A percentile compares a stretch with the other conserved stretches of the same genome.
Evolutionary conservation across 2,888 invertebrate genomes (phyloP).

Genomic region (Heliconius cydno): DNA sequence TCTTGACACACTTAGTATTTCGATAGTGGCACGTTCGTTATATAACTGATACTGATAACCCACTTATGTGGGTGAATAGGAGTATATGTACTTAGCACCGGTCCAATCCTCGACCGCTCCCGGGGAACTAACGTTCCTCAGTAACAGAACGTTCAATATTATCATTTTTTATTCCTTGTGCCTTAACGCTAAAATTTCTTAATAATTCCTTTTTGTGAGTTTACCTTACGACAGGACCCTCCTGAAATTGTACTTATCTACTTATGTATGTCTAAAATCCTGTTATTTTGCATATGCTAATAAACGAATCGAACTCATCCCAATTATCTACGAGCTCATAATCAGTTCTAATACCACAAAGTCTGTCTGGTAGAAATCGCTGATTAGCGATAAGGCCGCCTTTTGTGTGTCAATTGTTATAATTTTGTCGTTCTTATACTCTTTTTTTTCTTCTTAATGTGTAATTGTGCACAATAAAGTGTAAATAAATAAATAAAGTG

Average conservation of each 20-base stretch:
- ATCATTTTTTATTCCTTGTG: neutral
- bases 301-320: neutral
- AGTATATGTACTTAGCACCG: neutral
- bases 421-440: too few species aligned
- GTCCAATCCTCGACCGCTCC: neutral
- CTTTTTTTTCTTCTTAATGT: too few species aligned
- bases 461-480: too few species aligned
- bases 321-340: neutral
- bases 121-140: neutral
- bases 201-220: neutral
- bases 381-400: too few species aligned
- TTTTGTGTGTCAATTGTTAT: too few species aligned
- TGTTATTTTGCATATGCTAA: neutral
- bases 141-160: neutral
- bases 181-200: neutral
- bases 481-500: too few species aligned
- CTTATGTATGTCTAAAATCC: too few species aligned
- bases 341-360: neutral
- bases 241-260: neutral
- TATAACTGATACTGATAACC: too few species aligned
- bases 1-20: constrained; percentile 16
- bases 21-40: neutral
- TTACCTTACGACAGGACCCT: neutral
- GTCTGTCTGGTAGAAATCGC: too few species aligned
- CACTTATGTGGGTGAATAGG: neutral